These are phyloP conservation scores for Petrolisthes manimaculis DNA, from an alignment of 2,888 invertebrate genomes.

Conservation along the genomic window DNA sequence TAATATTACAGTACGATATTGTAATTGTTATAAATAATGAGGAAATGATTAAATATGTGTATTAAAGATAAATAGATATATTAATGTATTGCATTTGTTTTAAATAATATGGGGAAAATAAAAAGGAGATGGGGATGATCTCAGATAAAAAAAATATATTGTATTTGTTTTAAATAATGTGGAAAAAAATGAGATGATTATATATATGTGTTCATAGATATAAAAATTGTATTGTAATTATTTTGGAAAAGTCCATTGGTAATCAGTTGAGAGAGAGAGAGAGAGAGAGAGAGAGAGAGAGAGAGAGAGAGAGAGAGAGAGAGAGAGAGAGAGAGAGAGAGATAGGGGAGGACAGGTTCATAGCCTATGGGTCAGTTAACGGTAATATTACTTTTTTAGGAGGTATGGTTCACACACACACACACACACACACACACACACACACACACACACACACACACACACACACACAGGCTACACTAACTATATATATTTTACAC, in stretches of 20 bases:
- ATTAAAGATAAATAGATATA: no score
- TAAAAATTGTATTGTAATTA: background rate
- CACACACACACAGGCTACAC: background rate
- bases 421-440: slow-evolving; percentile 15
- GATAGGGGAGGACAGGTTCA: background rate
- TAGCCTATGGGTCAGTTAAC: background rate
- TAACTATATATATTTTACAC: background rate
- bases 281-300: slow-evolving; percentile 29
- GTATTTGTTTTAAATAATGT: no score
- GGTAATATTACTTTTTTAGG: background rate
- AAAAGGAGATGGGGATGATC: background rate
- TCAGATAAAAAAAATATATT: background rate
- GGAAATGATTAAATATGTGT: background rate
- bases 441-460: slow-evolving; percentile 30
- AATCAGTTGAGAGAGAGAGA: no score
- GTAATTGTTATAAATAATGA: no score
- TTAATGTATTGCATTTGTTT: no score
- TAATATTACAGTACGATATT: no score
- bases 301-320: slow-evolving; percentile 24
- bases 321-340: slow-evolving; percentile 22
- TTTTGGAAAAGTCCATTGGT: background rate
- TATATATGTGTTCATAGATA: background rate
- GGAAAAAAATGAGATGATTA: background rate
- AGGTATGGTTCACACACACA: background rate
- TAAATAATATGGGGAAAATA: background rate